phyloP scores from a whole-genome alignment of 1,140 invertebrate species.

The Drosophila serrata region DNA sequence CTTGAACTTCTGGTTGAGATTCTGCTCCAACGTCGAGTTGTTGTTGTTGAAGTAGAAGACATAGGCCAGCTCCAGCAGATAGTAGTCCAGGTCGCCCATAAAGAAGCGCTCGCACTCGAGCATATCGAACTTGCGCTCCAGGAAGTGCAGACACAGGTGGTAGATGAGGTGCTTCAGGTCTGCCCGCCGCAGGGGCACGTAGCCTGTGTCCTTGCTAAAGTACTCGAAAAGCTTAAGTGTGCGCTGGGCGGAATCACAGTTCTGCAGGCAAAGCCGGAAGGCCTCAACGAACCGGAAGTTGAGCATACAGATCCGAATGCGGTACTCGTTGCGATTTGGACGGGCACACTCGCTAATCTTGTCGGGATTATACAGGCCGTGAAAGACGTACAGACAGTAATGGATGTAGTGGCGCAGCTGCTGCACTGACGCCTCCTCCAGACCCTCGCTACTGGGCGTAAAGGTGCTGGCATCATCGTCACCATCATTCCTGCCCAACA shows the following conservation, averaged over 20 bases:
- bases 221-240: conserved; percentile 84
- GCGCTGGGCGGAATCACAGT: conserved; percentile 64
- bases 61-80: conserved; percentile 81
- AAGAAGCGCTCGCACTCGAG: conserved; percentile 81
- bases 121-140: conserved; percentile 76
- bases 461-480: conserved; percentile 59
- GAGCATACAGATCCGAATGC: conserved; percentile 81
- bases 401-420: conserved; percentile 85
- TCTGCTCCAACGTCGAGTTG: conserved; percentile 80
- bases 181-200: conserved; percentile 76
- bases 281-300: conserved; percentile 84
- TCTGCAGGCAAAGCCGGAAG: conserved; percentile 75
- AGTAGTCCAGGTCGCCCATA: conserved; percentile 81
- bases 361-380: conserved; percentile 86
- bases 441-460: conserved; percentile 50
- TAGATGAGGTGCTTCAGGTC: conserved; percentile 85
- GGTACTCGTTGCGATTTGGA: conserved; percentile 75
- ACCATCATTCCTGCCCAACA: conserved; percentile 35
- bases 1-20: conserved; percentile 83
- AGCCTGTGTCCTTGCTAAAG: conserved; percentile 84
- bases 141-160: conserved; percentile 79
- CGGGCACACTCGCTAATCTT: conserved; percentile 85
- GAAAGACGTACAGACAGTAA: conserved; percentile 87
- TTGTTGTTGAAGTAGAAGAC: conserved; percentile 85
- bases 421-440: conserved; percentile 55